These are phyloP conservation scores for Sigmodon hispidus DNA, from an alignment of 2,113 vertebrate genomes.

Conservation along the genomic window DNA sequence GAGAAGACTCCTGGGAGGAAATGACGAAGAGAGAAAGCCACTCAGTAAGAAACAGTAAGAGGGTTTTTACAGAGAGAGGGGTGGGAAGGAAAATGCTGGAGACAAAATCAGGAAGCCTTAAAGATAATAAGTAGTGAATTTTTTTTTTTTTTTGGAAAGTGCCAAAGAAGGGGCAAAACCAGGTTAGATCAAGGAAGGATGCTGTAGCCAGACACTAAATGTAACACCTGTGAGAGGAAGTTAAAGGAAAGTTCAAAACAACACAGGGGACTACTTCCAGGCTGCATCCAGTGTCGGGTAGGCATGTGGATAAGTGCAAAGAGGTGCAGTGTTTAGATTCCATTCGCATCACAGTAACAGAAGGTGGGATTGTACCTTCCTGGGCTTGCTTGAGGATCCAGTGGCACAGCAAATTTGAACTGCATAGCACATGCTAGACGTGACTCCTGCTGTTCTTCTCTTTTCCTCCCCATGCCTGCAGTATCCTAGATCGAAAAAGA, in stretches of 20 bases:
- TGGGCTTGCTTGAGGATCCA: background rate
- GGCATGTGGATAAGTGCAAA: background rate
- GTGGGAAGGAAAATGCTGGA: too few relatives aligned
- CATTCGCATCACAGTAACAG: background rate
- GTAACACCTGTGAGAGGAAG: background rate
- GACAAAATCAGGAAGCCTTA: background rate
- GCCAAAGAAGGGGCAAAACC: background rate
- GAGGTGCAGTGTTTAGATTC: background rate
- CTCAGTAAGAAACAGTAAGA: background rate
- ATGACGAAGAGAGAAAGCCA: background rate
- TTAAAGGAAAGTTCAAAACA: background rate
- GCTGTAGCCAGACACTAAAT: background rate
- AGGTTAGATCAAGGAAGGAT: background rate
- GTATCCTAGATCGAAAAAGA: background rate
- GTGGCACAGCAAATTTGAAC: background rate
- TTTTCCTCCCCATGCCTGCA: background rate
- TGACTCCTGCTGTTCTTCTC: background rate
- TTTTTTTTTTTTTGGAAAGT: background rate
- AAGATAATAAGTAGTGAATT: background rate
- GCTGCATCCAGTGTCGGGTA: background rate
- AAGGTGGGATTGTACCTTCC: background rate
- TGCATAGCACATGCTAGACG: too few relatives aligned
- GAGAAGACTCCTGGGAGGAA: constrained; percentile 45
- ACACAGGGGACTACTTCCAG: background rate
- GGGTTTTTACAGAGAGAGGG: background rate